phyloP scores from a whole-genome alignment of 1,140 invertebrate genomes.

The Drosophila arizonae region DNA sequence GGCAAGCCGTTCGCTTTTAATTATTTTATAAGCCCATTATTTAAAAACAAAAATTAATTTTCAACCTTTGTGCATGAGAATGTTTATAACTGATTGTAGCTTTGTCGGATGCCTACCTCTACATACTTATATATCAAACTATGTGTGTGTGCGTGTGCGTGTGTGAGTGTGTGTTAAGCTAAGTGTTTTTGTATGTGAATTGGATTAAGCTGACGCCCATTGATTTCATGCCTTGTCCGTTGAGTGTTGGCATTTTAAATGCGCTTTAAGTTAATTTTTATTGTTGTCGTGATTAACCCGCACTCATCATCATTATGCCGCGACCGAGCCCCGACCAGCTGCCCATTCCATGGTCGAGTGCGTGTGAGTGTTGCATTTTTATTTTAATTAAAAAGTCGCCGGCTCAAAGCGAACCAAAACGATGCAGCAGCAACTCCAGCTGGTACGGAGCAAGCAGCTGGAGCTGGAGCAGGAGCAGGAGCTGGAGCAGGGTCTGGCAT shows the following conservation, averaged over 20 bases:
- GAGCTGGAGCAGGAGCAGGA: background rate
- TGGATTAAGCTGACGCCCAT: conserved; percentile 62
- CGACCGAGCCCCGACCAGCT: conserved; percentile 12
- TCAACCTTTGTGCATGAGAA: conserved; percentile 52
- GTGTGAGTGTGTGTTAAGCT: conserved; percentile 8
- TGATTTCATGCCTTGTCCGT: conserved; percentile 59
- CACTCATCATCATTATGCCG: conserved; percentile 41
- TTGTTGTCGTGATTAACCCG: conserved; percentile 67
- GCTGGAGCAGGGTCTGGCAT: background rate
- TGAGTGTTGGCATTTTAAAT: conserved; percentile 61
- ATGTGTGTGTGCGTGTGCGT: background rate
- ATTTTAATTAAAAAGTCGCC: conserved; percentile 79
- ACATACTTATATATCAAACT: background rate
- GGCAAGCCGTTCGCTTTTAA: conserved; percentile 58
- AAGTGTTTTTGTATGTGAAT: conserved; percentile 36
- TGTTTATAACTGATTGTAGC: conserved; percentile 58
- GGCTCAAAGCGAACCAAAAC: conserved; percentile 67
- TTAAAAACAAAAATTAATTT: conserved; percentile 66
- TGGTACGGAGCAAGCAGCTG: too few species aligned
- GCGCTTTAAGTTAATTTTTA: conserved; percentile 74
- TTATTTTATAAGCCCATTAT: conserved; percentile 76
- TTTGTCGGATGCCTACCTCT: conserved; percentile 13
- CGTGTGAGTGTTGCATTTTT: conserved; percentile 72
- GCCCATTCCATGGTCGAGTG: conserved; percentile 1
- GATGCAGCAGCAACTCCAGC: conserved; percentile 38